phyloP scores from a whole-genome alignment of 2,113 vertebrate species.

The Tychaedon coryphoeus region DNA sequence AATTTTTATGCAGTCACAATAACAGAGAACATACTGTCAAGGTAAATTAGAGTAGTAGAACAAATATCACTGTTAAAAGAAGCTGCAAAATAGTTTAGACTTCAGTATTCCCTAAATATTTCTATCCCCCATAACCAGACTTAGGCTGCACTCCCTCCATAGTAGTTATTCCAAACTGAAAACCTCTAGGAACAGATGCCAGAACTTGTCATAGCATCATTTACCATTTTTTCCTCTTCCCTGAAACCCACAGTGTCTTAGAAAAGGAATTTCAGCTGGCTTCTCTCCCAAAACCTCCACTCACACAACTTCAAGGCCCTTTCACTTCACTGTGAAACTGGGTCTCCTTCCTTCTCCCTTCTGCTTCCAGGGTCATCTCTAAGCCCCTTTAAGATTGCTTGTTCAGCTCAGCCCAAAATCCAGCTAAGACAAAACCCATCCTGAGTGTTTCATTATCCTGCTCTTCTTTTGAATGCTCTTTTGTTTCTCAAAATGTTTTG shows the following conservation, averaged over 20 bases:
- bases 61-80: background rate
- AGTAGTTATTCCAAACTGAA: background rate
- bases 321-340: background rate
- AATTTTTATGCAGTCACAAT: background rate
- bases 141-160: background rate
- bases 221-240: background rate
- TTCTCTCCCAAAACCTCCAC: background rate
- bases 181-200: background rate
- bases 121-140: background rate
- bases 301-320: background rate
- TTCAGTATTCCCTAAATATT: background rate
- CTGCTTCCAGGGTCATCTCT: constrained; percentile 75
- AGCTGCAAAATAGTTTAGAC: background rate
- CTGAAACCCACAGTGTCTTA: background rate
- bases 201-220: background rate
- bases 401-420: constrained; percentile 84
- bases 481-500: background rate
- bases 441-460: constrained; percentile 76
- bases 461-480: constrained; percentile 75
- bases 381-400: constrained; percentile 82
- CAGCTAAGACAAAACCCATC: constrained; percentile 88
- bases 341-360: background rate
- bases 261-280: background rate
- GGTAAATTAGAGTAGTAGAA: background rate
- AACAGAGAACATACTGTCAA: background rate